Evolutionary conservation across 2,888 invertebrate species (phyloP).

Genomic region (Lycaena phlaeas): DNA sequence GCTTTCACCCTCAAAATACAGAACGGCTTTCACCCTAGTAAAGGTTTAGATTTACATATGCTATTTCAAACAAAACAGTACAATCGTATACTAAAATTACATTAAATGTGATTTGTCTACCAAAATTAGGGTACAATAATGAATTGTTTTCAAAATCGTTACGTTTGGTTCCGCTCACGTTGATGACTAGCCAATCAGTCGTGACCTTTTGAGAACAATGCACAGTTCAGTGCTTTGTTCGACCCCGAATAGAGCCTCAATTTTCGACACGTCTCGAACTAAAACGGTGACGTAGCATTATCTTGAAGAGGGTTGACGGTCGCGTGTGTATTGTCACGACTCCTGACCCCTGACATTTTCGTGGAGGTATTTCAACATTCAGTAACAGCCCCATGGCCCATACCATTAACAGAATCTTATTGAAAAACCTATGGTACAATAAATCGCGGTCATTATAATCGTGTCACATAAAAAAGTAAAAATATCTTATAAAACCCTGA

Average conservation of each 20-base stretch:
- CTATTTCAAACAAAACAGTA: too few relatives aligned
- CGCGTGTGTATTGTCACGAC: constrained; percentile 13
- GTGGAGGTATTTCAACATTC: constrained; percentile 3
- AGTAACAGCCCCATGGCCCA: not conserved
- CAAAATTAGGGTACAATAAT: not conserved
- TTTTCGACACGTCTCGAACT: constrained; percentile 39
- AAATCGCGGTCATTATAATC: too few relatives aligned
- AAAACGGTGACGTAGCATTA: constrained; percentile 18
- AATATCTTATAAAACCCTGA: too few relatives aligned
- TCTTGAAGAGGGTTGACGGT: constrained; percentile 14
- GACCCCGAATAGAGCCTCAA: constrained; percentile 30
- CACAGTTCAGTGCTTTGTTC: constrained; percentile 37
- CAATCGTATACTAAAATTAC: too few relatives aligned
- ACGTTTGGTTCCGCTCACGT: constrained; percentile 19
- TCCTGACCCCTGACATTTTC: constrained; percentile 3
- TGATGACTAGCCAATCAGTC: constrained; percentile 23
- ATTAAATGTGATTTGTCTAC: not conserved
- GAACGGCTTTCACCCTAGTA: too few relatives aligned
- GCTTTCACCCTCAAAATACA: too few relatives aligned
- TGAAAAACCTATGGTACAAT: not conserved
- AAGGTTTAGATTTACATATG: too few relatives aligned
- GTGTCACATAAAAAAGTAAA: too few relatives aligned
- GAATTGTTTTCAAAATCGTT: constrained; percentile 13
- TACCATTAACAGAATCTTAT: not conserved
- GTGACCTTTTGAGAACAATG: constrained; percentile 33